A percentile compares a stretch with the other conserved stretches of the same genome.
phyloP scores from a whole-genome alignment of 2,888 invertebrate species.

The Morpho achilles region DNA sequence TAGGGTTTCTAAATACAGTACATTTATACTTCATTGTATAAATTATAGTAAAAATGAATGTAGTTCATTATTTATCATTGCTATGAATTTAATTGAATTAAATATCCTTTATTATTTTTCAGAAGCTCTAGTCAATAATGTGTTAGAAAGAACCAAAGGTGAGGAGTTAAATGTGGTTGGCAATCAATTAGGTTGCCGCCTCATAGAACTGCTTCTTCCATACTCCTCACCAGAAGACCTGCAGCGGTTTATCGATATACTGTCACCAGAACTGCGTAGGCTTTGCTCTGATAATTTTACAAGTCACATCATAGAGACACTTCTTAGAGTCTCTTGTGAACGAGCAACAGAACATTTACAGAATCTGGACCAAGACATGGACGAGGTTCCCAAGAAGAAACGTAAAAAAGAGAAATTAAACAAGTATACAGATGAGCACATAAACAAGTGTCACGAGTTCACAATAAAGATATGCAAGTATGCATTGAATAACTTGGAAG shows the following conservation, averaged over 20 bases:
- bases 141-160: constrained; percentile 84
- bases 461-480: constrained; percentile 86
- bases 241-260: constrained; percentile 80
- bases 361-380: constrained; percentile 32
- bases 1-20: too few species aligned
- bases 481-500: constrained; percentile 90
- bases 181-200: constrained; percentile 89
- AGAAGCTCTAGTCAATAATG: constrained; percentile 86
- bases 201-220: constrained; percentile 86
- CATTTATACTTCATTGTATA: too few species aligned
- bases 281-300: constrained; percentile 87
- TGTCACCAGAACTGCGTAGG: constrained; percentile 83
- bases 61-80: too few species aligned
- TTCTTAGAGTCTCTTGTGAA: constrained; percentile 78
- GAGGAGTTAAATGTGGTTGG: constrained; percentile 86
- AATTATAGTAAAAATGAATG: too few species aligned
- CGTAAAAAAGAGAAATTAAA: constrained; percentile 38
- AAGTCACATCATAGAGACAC: constrained; percentile 87
- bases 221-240: constrained; percentile 82
- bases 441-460: constrained; percentile 80
- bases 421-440: constrained; percentile 65
- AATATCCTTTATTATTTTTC: constrained; percentile 36
- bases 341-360: constrained; percentile 68
- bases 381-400: constrained; percentile 49
- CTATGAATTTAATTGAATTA: too few species aligned